These are phyloP conservation scores for Myotis davidii DNA, from an alignment of 2,113 vertebrate genomes.

Conservation along the genomic window DNA sequence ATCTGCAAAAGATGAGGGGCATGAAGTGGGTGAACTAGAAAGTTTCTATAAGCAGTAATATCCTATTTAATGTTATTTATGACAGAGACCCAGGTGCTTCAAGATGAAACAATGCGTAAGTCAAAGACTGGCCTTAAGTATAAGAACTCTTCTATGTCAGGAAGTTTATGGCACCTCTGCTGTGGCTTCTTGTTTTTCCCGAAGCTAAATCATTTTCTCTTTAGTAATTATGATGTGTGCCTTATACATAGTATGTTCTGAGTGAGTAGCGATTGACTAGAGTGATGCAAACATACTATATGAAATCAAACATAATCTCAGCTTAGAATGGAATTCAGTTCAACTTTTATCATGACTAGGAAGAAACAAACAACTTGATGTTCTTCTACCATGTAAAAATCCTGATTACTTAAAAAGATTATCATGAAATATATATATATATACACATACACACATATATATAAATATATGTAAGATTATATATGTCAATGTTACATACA, in stretches of 20 bases:
- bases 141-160: not conserved
- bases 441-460: too few species aligned
- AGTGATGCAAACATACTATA: not conserved
- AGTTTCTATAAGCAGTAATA: not conserved
- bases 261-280: not conserved
- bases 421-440: not conserved
- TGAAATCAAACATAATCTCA: constrained; percentile 1
- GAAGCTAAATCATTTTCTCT: not conserved
- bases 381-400: not conserved
- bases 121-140: not conserved
- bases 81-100: not conserved
- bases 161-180: not conserved
- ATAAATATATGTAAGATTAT: not conserved
- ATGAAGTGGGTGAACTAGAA: not conserved
- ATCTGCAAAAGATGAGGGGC: not conserved
- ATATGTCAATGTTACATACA: not conserved
- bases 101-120: not conserved
- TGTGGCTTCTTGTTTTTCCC: not conserved
- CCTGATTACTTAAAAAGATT: not conserved
- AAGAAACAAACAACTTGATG: not conserved
- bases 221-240: not conserved
- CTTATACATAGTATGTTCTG: not conserved
- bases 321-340: not conserved
- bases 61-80: not conserved
- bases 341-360: not conserved